These are phyloP conservation scores for Campoplex nolae DNA, from an alignment of 2,888 invertebrate species.

Conservation along the genomic window DNA sequence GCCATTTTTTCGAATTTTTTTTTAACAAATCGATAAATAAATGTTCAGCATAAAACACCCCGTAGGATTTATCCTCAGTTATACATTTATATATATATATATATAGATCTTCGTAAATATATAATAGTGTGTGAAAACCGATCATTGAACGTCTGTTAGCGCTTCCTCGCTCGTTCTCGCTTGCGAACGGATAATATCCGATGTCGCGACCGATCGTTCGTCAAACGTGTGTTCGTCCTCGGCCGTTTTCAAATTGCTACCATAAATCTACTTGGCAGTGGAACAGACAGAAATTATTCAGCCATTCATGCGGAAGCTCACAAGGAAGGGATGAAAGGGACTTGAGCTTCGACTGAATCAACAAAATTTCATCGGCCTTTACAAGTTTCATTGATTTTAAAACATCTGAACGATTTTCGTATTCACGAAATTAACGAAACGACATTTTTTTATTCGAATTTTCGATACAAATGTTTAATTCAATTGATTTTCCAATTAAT, in stretches of 20 bases:
- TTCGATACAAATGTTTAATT: neutral
- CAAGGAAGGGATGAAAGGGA: neutral
- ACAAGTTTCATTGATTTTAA: conserved; percentile 6
- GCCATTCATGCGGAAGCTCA: conserved; percentile 1
- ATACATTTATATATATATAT: neutral
- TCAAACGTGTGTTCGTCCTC: conserved; percentile 47
- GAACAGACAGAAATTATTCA: conserved; percentile 45
- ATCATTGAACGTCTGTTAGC: conserved; percentile 59
- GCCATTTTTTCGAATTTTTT: neutral
- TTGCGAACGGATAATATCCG: conserved; percentile 59
- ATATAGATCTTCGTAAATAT: neutral
- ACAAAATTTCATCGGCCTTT: neutral
- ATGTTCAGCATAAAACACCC: neutral
- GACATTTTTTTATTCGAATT: neutral
- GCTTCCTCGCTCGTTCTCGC: conserved; percentile 28
- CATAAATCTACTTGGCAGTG: conserved; percentile 50
- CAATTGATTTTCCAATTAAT: no score
- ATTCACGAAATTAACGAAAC: neutral
- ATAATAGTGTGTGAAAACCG: conserved; percentile 56
- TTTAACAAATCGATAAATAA: neutral
- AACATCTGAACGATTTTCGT: neutral
- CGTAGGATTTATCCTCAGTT: neutral
- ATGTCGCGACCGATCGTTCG: conserved; percentile 63
- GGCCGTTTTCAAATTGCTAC: conserved; percentile 54
- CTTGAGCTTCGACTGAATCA: neutral